Percentiles rank a stretch among this genome's conserved stretches.
Conservation (phyloP, 1,140 invertebrate species). For the Pseudobourletiella spinata region DNA sequence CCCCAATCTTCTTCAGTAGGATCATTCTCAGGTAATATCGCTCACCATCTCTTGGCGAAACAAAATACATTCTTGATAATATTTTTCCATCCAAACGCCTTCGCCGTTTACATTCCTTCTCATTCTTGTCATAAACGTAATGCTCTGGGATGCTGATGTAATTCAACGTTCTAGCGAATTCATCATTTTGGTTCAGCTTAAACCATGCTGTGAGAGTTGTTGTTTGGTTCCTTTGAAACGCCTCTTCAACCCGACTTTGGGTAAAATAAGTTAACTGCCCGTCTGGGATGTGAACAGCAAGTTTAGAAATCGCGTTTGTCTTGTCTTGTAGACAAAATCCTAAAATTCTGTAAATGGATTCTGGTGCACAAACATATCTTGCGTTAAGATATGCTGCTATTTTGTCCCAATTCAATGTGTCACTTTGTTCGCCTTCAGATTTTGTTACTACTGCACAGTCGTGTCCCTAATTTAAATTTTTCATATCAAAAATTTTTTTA, state of each 20-base stretch:
- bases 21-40: slow-evolving; percentile 42
- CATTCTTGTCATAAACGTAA: slow-evolving; percentile 30
- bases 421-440: background rate
- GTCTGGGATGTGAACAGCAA: slow-evolving; percentile 45
- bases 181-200: slow-evolving; percentile 1
- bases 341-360: slow-evolving; percentile 37
- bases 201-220: slow-evolving; percentile 5
- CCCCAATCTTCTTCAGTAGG: slow-evolving; percentile 41
- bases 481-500: too few relatives aligned
- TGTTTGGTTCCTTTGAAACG: too few relatives aligned
- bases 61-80: slow-evolving; percentile 29
- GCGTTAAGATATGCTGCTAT: background rate
- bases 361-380: slow-evolving; percentile 35
- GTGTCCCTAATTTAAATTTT: too few relatives aligned
- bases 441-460: background rate
- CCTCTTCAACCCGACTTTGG: too few relatives aligned
- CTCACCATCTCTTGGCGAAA: slow-evolving; percentile 16
- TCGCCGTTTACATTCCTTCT: slow-evolving; percentile 13
- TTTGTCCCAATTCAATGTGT: slow-evolving; percentile 36
- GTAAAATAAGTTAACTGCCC: slow-evolving; percentile 38
- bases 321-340: slow-evolving; percentile 27
- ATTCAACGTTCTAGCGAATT: background rate
- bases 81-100: background rate
- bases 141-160: slow-evolving; percentile 39
- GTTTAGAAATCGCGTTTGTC: slow-evolving; percentile 38